Percentiles rank a stretch among this genome's conserved stretches.
These are phyloP conservation scores for Anoura caudifer DNA, from an alignment of 2,113 vertebrate species.

Conservation along the genomic window DNA sequence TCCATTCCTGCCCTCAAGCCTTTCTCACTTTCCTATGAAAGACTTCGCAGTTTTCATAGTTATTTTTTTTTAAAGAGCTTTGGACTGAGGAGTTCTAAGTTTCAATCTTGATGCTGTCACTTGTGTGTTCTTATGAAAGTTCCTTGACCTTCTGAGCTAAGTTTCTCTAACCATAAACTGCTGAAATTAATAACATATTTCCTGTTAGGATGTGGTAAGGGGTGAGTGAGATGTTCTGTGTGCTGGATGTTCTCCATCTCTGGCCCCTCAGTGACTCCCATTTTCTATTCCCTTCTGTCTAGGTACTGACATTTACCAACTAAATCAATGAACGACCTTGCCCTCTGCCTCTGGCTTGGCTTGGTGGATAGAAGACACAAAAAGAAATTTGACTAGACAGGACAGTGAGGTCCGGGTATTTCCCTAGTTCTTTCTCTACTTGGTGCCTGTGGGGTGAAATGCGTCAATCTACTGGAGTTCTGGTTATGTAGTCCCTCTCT, in stretches of 20 bases:
- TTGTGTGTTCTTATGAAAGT: not conserved
- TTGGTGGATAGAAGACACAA: not conserved
- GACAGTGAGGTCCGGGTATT: not conserved
- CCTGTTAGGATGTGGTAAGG: not conserved
- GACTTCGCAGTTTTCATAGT: not conserved
- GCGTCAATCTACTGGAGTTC: not conserved
- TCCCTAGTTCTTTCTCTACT: not conserved
- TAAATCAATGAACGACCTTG: not conserved
- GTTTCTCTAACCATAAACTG: not conserved
- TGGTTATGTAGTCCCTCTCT: not conserved
- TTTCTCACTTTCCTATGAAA: not conserved
- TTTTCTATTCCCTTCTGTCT: not conserved
- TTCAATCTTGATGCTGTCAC: not conserved
- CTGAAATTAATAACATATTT: not conserved
- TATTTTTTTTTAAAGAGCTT: not conserved
- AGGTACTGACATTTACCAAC: not conserved
- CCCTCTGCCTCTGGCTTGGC: not conserved
- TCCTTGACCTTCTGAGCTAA: not conserved
- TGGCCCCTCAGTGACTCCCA: not conserved
- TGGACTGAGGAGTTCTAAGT: not conserved
- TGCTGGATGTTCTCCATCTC: not conserved
- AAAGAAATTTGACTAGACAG: not conserved
- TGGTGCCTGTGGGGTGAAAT: not conserved
- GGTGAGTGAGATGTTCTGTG: not conserved
- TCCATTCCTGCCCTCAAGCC: not conserved